Base-by-base conservation (phyloP, 2,797 vertebrate genomes). In the Dicrostonyx torquatus region DNA sequence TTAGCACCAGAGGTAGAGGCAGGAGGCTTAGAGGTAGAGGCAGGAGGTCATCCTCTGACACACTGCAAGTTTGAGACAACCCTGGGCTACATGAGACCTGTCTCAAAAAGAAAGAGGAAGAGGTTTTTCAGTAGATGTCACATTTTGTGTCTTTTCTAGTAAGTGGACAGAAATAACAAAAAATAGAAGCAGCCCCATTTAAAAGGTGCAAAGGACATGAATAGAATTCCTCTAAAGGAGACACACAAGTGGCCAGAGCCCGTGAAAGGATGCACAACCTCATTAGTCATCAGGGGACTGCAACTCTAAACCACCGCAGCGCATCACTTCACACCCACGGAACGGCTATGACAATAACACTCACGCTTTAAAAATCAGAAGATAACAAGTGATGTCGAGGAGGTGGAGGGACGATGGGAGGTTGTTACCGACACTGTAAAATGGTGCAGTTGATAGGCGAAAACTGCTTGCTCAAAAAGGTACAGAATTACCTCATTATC, bases 291-390 rank as follows among this genome's bases (percentile, higher is more conserved):
- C 76, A 20, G 90, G 87, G 91, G 95, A 84, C 94, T 95, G 95
- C 94, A 96, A 84, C 95, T 93, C 43, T 76, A 91, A 95, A 87
- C 97, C 95, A 53, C 96, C 92, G 5, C 6, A 84, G 79, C 50
- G 24, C n/a, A 45, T 62, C 75, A 22, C 89, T 88, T 96, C 87
- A 76, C 93, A 75, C 83, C 95, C 93, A 13, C 91, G 4, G 29
- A 78, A 22, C 0, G 20, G 45, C 86, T 82, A 58, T 66, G 55
- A 72, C 37, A 34, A 40, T 68, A 88, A 48, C 43, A 82, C 85
- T 86, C 87, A 4, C 77, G 62, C 87, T 70, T 77, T 34, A 80
- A 76, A 73, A 53, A 60, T 24, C 43, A 79, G 94, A 85, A 92
- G 78, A 92, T 72, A 93, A 83, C 66, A 68, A 77, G 58, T 45